Base-by-base conservation (phyloP, 2,888 invertebrate species). In the Megamerina dolium region DNA sequence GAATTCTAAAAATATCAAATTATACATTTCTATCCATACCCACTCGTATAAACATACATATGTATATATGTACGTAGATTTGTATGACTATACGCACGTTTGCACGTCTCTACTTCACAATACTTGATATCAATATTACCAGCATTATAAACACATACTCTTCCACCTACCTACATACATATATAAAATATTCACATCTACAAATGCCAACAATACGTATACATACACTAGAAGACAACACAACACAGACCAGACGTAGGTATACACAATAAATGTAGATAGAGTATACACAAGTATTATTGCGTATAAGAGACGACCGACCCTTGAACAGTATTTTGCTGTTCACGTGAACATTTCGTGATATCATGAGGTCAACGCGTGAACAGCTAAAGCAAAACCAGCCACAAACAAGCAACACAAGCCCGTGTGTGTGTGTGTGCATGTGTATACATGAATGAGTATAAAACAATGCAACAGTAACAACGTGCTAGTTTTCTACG, bases 301-400 rank as follows among this genome's bases (percentile, higher is more conserved):
- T n/a, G n/a, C n/a, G n/a, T n/a, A n/a, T n/a, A n/a, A n/a, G n/a
- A n/a, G n/a, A n/a, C n/a, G n/a, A n/a, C n/a, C n/a, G n/a, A n/a
- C n/a, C n/a, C n/a, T n/a, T n/a, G n/a, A n/a, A n/a, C 13, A 21
- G 13, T 18, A 35, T 32, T 26, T 16, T 35, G 59, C 57, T 68
- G 70, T 69, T 79, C 81, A 81, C 81, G 81, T 74, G 73, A 74
- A 72, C 69, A 70, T 64, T 68, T 80, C 79, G 80, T 81, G 74
- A 72, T 77, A 78, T 77, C 88, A 88, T 83, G 87, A 84, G 77
- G 74, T 71, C 72, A 73, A 74, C 78, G 85, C 80, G 80, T 88
- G 88, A 81, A 78, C 53, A 48, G 38, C 53, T 56, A 53, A 51
- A 39, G 64, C 64, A 85, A 85, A 84, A 83, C 85, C 59, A 62